Conservation (phyloP, 2,888 invertebrate genomes). For the Pammene aurita region DNA sequence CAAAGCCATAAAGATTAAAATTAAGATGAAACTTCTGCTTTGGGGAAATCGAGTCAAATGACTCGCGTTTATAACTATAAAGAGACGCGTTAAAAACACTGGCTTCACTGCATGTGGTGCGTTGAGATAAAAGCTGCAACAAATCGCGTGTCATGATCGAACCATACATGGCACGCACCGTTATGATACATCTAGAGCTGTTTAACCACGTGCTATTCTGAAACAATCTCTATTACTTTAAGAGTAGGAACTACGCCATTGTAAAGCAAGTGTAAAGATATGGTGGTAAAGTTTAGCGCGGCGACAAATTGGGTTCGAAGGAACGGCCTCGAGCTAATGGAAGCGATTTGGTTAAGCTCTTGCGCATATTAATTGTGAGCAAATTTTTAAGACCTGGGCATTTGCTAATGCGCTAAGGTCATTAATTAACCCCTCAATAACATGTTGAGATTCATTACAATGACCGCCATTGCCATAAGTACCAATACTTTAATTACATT, state of each 20-base stretch:
- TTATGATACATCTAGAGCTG: constrained; percentile 56
- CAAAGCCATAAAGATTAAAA: constrained; percentile 32
- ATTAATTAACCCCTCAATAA: neutral
- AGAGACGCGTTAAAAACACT: constrained; percentile 42
- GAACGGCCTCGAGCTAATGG: constrained; percentile 48
- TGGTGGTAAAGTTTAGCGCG: constrained; percentile 6
- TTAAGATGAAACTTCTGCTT: constrained; percentile 33
- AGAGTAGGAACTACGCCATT: neutral
- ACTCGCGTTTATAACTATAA: no score
- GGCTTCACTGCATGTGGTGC: constrained; percentile 42
- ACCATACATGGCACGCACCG: constrained; percentile 70
- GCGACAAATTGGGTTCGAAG: constrained; percentile 63
- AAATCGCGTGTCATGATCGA: constrained; percentile 72
- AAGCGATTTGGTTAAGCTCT: constrained; percentile 45
- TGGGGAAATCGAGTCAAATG: constrained; percentile 28
- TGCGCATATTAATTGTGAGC: constrained; percentile 34
- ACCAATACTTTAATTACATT: no score
- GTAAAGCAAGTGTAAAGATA: neutral
- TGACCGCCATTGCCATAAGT: no score
- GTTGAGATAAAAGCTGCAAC: constrained; percentile 69
- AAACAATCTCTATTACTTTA: constrained; percentile 45
- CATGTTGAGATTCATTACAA: no score
- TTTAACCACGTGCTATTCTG: constrained; percentile 39
- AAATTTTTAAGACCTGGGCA: constrained; percentile 34
- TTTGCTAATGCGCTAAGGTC: constrained; percentile 24